Base-by-base conservation (phyloP, 1,140 invertebrate species). In the Phenacoccus solenopsis region DNA sequence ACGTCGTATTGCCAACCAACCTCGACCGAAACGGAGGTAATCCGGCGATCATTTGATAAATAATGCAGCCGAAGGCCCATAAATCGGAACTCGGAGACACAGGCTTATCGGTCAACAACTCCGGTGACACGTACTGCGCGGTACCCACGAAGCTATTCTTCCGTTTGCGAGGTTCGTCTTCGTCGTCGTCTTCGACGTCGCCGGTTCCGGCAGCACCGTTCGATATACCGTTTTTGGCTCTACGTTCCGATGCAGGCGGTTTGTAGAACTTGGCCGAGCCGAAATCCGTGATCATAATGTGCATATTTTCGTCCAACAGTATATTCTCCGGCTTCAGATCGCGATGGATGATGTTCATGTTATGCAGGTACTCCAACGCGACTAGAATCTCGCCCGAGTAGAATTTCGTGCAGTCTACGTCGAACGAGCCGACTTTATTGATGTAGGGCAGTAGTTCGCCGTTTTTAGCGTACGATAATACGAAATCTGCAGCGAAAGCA, bases 11-110 rank as follows among this genome's bases (percentile, higher is more conserved):
- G 7, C 12, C 9, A 70, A 78, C 80, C 78, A 79, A 86, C 83
- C 80, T 84, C 49, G 90, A 92, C 72, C 89, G 84, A 81, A 99
- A 99, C 0, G 96, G 96, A 28, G 93, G 92, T 74, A 90, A 76
- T 3, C 96, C 95, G 9, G 93, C 87, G 24, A 98, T 86, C 90
- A 99, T 96, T 82, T 99, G 96, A 80, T 94, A 99, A 57, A 99
- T 82, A 71, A 99, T 96, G 79, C 96, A 98, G 4, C 96, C 98
- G 28, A 98, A 82, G 0, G 96, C 96, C 97, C 97, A 99, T n/a
- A 98, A 81, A 81, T 99, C 97, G 5, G 91, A 91, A 20, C 92
- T 87, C 72, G 84, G 85, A 22, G 88, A 88, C 24, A 89, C 87
- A 1, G 84, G 84, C 74, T 91, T 89, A 76, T 93, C 88, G 28